Conservation (phyloP, 2,888 invertebrate species). For the Chymomyza amoena region DNA sequence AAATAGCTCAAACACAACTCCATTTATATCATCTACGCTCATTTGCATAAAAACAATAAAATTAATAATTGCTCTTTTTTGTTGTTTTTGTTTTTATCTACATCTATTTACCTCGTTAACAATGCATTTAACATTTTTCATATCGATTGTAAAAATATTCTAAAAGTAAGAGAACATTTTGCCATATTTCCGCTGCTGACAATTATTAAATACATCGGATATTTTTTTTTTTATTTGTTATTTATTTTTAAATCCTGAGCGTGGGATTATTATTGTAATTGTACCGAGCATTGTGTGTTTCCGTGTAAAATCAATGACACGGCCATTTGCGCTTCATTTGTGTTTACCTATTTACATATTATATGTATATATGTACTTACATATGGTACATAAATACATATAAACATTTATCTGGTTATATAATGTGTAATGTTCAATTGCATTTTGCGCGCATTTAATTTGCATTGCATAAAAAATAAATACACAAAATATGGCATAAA, state of each 20-base stretch:
- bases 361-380: background rate
- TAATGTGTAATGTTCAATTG: background rate
- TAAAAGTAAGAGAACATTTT: slow-evolving; percentile 35
- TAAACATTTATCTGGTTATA: background rate
- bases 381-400: background rate
- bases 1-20: background rate
- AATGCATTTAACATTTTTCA: slow-evolving; percentile 47
- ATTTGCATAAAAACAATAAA: slow-evolving; percentile 9
- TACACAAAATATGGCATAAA: background rate
- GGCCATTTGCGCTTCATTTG: background rate
- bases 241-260: background rate
- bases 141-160: slow-evolving; percentile 28
- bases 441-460: background rate
- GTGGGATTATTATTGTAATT: background rate
- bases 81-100: background rate
- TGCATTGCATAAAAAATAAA: background rate
- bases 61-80: slow-evolving; percentile 5
- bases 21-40: slow-evolving; percentile 3
- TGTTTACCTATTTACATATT: background rate
- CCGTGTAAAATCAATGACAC: background rate
- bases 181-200: slow-evolving; percentile 26
- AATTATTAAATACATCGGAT: background rate
- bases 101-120: slow-evolving; percentile 49
- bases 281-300: background rate
- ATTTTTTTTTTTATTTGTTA: background rate